phyloP scores from a whole-genome alignment of 2,113 vertebrate genomes.

The Ornithorhynchus anatinus region DNA sequence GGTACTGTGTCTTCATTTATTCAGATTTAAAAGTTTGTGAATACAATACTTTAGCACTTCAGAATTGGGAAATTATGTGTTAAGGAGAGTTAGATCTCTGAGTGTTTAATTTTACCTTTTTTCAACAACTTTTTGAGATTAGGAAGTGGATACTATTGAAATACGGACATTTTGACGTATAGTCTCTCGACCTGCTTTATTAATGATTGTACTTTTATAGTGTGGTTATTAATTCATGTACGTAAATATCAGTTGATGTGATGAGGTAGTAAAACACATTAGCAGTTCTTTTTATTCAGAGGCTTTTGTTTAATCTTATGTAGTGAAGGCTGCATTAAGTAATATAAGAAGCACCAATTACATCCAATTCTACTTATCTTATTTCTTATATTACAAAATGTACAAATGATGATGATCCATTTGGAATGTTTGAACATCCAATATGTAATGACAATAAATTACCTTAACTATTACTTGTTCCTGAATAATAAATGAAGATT shows the following conservation, averaged over 20 bases:
- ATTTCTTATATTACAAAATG: conserved; percentile 12
- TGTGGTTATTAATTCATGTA: conserved; percentile 5
- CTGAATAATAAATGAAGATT: conserved; percentile 22
- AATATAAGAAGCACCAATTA: neutral
- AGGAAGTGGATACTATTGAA: conserved; percentile 23
- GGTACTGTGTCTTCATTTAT: too few relatives aligned
- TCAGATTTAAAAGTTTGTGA: too few relatives aligned
- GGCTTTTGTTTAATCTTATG: neutral
- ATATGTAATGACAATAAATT: neutral
- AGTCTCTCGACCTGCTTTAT: conserved; percentile 5
- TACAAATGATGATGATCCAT: neutral
- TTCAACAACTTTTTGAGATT: conserved; percentile 51
- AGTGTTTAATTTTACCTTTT: conserved; percentile 60
- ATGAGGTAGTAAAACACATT: neutral
- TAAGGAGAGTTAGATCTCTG: too few relatives aligned
- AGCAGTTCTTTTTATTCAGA: neutral
- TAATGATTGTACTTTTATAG: conserved; percentile 2
- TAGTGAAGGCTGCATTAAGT: conserved; percentile 9
- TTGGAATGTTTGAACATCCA: neutral
- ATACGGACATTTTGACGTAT: conserved; percentile 1
- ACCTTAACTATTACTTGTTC: conserved; percentile 29
- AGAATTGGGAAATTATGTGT: too few relatives aligned
- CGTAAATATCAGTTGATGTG: neutral
- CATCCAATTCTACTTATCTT: neutral
- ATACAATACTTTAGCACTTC: too few relatives aligned